Percentiles rank a stretch among this genome's conserved stretches.
Evolutionary conservation across 2,797 vertebrate genomes (phyloP).

Genomic region (Novumbra hubbsi): DNA sequence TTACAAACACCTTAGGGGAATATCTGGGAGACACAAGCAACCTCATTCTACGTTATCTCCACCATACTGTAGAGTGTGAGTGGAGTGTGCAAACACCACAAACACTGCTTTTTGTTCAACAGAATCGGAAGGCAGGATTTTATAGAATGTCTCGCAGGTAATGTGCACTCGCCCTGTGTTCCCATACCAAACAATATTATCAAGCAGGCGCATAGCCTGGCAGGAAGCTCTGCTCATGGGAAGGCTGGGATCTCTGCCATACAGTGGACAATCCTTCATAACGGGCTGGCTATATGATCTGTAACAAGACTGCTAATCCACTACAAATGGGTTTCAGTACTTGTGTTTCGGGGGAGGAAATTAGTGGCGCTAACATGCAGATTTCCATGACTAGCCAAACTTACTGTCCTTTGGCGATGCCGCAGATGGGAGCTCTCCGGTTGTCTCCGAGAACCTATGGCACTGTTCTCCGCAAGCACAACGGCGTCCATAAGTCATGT

Average conservation of each 20-base stretch:
- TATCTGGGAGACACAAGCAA: constrained; percentile 39
- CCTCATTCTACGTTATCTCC: constrained; percentile 54
- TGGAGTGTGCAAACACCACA: constrained; percentile 44
- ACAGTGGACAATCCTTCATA: constrained; percentile 58
- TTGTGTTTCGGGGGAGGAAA: constrained; percentile 48
- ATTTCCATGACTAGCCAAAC: constrained; percentile 53
- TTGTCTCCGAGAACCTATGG: constrained; percentile 41
- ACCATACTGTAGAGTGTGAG: constrained; percentile 44
- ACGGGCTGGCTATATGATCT: constrained; percentile 61
- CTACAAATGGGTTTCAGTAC: constrained; percentile 58
- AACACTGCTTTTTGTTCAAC: constrained; percentile 39
- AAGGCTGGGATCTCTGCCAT: constrained; percentile 65
- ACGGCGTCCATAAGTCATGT: constrained; percentile 54
- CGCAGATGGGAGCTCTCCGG: constrained; percentile 28
- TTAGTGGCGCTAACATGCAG: constrained; percentile 54
- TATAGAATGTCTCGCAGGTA: constrained; percentile 67
- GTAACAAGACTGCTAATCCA: constrained; percentile 67
- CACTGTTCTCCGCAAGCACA: constrained; percentile 45
- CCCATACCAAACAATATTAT: constrained; percentile 57
- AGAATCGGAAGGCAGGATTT: constrained; percentile 51
- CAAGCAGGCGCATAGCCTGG: constrained; percentile 62
- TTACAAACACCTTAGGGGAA: constrained; percentile 34
- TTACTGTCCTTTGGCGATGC: constrained; percentile 48
- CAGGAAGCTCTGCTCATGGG: constrained; percentile 51
- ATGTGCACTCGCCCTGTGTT: constrained; percentile 53